Conservation (phyloP, 2,113 vertebrate species). For the Proteles cristata region DNA sequence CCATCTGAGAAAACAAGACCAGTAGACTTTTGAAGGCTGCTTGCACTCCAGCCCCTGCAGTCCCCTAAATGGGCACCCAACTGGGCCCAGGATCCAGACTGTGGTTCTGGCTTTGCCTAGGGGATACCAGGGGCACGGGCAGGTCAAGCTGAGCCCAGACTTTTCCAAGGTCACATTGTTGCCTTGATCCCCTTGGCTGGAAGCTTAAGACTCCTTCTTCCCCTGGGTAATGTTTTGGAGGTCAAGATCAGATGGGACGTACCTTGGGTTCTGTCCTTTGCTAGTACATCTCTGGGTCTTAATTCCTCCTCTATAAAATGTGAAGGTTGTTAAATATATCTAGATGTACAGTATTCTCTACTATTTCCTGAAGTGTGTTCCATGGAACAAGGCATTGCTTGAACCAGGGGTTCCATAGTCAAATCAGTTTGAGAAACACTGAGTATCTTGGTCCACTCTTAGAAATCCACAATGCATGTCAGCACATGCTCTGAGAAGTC, state of each 20-base stretch:
- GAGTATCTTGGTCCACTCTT: no score
- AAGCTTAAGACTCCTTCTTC: not conserved
- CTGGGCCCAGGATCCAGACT: not conserved
- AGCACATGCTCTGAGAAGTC: not conserved
- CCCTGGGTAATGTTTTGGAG: no score
- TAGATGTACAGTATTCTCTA: not conserved
- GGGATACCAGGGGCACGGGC: not conserved
- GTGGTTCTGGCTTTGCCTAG: not conserved
- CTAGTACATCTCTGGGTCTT: not conserved
- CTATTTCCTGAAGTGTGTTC: not conserved
- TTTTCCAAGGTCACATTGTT: not conserved
- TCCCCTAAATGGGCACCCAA: not conserved
- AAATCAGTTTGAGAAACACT: not conserved
- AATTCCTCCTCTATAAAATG: not conserved
- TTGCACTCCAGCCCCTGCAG: not conserved
- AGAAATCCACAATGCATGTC: not conserved
- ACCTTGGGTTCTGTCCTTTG: not conserved
- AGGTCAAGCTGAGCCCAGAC: not conserved
- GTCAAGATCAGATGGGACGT: not conserved
- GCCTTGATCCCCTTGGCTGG: not conserved
- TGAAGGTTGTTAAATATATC: not conserved
- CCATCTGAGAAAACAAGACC: not conserved
- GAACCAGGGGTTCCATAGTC: not conserved
- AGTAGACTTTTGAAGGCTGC: fast-evolving
- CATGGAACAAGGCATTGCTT: not conserved